Conservation (phyloP, 2,113 vertebrate species). For the Ciconia boyciana region DNA sequence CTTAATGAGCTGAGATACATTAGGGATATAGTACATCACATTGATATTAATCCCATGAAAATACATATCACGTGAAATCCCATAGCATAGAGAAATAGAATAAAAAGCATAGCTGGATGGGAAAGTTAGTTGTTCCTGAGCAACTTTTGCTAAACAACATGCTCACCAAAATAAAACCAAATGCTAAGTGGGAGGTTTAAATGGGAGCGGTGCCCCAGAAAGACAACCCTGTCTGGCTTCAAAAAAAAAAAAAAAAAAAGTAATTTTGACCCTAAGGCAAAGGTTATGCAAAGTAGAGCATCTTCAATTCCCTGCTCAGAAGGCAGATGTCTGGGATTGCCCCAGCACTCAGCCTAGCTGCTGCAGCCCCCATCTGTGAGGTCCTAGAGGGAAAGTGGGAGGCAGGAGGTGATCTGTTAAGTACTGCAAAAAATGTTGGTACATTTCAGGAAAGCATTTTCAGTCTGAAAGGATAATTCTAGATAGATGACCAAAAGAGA, state of each 20-base stretch:
- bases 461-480: not conserved
- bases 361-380: fast-evolving
- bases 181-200: not conserved
- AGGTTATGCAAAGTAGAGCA: not conserved
- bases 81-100: not conserved
- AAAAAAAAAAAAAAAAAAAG: not conserved
- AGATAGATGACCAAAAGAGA: not conserved
- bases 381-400: not conserved
- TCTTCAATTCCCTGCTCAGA: not conserved
- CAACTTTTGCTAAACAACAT: not conserved
- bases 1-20: slow-evolving; percentile 18
- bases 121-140: not conserved
- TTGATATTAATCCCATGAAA: slow-evolving; percentile 14
- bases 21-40: not conserved
- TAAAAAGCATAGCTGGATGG: not conserved
- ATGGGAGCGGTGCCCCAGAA: not conserved
- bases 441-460: not conserved
- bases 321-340: not conserved
- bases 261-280: not conserved
- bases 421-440: not conserved
- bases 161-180: not conserved
- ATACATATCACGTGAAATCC: not conserved
- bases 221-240: not conserved
- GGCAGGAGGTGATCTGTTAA: not conserved
- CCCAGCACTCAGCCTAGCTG: not conserved